These are phyloP conservation scores for Drosophila anomalata DNA, from an alignment of 2,888 invertebrate genomes.

Conservation along the genomic window DNA sequence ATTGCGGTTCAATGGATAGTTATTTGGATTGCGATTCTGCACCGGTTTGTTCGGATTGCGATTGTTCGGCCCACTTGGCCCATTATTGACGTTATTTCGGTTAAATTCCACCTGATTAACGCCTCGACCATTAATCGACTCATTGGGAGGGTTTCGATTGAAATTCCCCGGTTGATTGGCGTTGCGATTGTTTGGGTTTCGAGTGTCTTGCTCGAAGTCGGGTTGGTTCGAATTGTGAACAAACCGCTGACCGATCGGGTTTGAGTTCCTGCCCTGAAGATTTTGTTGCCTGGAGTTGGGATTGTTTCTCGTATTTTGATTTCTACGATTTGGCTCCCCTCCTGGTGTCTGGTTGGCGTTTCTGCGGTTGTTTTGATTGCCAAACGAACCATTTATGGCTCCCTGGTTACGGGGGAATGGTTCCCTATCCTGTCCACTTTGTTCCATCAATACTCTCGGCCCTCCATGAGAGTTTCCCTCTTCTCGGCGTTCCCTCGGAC, in stretches of 20 bases:
- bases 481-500: conserved; percentile 3
- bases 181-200: not conserved
- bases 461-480: conserved; percentile 1
- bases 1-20: not conserved
- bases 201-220: not conserved
- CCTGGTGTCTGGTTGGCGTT: not conserved
- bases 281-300: not conserved
- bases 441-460: not conserved
- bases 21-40: not conserved
- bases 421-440: not conserved
- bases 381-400: not conserved
- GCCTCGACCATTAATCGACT: no score
- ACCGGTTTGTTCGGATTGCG: not conserved
- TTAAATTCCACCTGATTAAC: not conserved
- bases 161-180: not conserved
- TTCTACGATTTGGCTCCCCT: not conserved
- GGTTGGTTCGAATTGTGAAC: not conserved
- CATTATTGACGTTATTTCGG: not conserved
- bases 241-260: not conserved
- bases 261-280: not conserved
- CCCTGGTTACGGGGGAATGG: not conserved
- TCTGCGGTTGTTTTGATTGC: not conserved
- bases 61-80: not conserved
- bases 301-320: not conserved
- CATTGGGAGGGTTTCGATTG: not conserved